Evolutionary conservation across 92 coral and sea anemone genomes (phyloP), one percentile per base, ranked within the genome.

Genomic region (Chrysogorgia sp.): DNA sequence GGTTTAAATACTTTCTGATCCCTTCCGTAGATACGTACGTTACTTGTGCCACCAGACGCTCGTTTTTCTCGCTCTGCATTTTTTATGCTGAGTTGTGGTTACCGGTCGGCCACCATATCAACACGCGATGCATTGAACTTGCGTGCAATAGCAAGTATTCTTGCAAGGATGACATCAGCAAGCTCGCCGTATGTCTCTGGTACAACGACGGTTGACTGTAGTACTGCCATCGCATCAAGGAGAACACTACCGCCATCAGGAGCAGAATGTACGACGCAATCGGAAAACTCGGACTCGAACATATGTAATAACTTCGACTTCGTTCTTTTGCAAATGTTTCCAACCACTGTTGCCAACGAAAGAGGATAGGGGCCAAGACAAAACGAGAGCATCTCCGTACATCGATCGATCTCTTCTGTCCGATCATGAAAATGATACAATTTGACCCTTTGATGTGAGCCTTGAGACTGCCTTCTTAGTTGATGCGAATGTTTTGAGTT

Each of bases 31-130:
- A 70, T 70, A 70, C 62, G 76, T 9, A 70, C 76, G 29, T 28
- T 70, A 28, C 59, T 22, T 70, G 8, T 28, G 76, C 76, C 76
- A 23, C 26, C 60, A 40, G 75, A 55, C 47, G 74, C 81, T 58
- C 86, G 62, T 28, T 70, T 70, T 50, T 70, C 60, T 70, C 76
- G 28, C 28, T 68, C 75, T 68, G 75, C 58, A 68, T 68, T 68
- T 47, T 68, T 68, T 22, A 70, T 70, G 60, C 76, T 48, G 21
- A 8, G 76, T 32, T 45, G 37, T 22, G 62, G 76, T 49, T 85
- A 88, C 40, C 79, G 82, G 56, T 88, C 89, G 23, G 84, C 80
- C 22, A 88, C 89, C 32, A 81, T 63, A 52, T 88, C 92, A 25
- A 88, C 70, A 25, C 87, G 70, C 17, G 76, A 70, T 28, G 76